These are phyloP conservation scores for Solea solea DNA, from an alignment of 2,113 vertebrate species.

Conservation along the genomic window DNA sequence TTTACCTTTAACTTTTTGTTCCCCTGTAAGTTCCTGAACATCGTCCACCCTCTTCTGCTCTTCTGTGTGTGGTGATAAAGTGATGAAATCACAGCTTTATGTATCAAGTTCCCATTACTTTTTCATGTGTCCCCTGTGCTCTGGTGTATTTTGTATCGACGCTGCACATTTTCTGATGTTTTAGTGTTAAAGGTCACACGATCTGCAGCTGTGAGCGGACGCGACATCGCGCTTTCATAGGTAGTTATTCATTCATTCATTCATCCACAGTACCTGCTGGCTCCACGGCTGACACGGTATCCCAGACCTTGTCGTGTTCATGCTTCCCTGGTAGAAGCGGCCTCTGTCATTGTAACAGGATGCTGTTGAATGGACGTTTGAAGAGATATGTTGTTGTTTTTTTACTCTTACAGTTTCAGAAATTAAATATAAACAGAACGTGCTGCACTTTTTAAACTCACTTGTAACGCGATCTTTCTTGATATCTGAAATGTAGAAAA, in stretches of 20 bases:
- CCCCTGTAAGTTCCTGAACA: too few species aligned
- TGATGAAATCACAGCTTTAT: too few species aligned
- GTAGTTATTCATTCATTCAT: background rate
- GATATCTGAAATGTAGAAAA: slow-evolving; percentile 83
- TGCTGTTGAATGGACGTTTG: slow-evolving; percentile 58
- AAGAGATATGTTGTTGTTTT: background rate
- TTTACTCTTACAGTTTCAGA: background rate
- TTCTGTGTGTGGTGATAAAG: too few species aligned
- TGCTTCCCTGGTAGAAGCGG: slow-evolving; percentile 85
- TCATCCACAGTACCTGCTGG: slow-evolving; percentile 80
- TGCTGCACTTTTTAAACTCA: slow-evolving; percentile 80
- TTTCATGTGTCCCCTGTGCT: too few species aligned
- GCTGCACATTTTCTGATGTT: background rate
- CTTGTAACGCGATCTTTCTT: slow-evolving; percentile 91
- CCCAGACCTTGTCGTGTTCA: slow-evolving; percentile 84
- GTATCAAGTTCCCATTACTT: too few species aligned
- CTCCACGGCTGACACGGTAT: slow-evolving; percentile 88
- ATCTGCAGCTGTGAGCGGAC: background rate
- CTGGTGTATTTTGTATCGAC: too few species aligned
- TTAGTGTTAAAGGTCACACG: background rate
- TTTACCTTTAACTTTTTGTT: background rate
- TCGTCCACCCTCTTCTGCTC: too few species aligned
- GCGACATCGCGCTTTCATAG: background rate
- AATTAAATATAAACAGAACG: background rate
- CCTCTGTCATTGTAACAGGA: slow-evolving; percentile 87